phyloP scores from a whole-genome alignment of 1,140 invertebrate species.

The Euura saliciscinereae region DNA sequence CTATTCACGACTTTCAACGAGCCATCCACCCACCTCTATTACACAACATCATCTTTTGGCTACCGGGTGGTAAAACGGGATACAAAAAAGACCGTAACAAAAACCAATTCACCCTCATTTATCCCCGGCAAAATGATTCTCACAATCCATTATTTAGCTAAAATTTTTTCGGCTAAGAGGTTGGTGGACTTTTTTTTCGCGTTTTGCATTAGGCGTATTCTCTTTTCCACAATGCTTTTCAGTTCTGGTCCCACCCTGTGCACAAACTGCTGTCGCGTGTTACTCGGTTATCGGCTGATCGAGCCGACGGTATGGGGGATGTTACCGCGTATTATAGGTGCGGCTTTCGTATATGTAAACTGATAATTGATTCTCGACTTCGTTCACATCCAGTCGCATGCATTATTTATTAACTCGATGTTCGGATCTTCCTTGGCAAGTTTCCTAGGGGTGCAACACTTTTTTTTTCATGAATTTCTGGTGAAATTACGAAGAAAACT shows the following conservation, averaged over 20 bases:
- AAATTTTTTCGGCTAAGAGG: no score
- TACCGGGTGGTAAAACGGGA: slow-evolving; percentile 1
- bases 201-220: no score
- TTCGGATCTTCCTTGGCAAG: not conserved
- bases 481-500: no score
- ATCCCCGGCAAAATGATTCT: no score
- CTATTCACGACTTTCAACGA: slow-evolving; percentile 43
- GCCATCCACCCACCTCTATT: slow-evolving; percentile 1
- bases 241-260: not conserved
- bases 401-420: not conserved
- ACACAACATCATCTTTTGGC: not conserved
- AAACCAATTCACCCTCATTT: no score
- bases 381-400: slow-evolving; percentile 4
- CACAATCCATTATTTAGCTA: no score
- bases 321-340: slow-evolving; percentile 1
- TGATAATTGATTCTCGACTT: slow-evolving; percentile 35
- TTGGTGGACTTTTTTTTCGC: no score
- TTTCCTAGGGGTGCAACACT: not conserved
- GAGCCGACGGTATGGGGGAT: slow-evolving; percentile 13
- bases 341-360: slow-evolving; percentile 35
- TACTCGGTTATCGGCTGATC: slow-evolving; percentile 17
- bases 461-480: no score
- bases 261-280: slow-evolving; percentile 19
- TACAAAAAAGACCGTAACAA: no score
- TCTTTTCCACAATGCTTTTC: not conserved